Base-by-base conservation (phyloP, 2,113 vertebrate species). In the Todiramphus saurophagus region DNA sequence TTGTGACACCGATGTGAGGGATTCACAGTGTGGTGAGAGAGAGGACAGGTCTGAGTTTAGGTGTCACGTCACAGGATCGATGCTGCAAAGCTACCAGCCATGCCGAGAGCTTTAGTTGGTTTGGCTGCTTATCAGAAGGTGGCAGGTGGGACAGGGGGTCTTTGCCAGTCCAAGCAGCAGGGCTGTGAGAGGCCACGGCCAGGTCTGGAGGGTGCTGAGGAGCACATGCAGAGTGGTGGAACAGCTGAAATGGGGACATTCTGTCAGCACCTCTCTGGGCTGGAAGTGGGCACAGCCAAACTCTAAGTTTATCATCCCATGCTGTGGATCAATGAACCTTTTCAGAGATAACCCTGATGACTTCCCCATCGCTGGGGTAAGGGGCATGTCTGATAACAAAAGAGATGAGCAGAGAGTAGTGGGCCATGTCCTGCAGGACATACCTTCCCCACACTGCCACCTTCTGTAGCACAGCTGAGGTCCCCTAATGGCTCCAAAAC, bases 401-500 rank as follows among this genome's bases (percentile, higher is more conserved):
- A 62, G 46, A 41, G 31, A 51, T 0, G 1, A 73, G 59, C 13
- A 5, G 60, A 23, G 25, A 3, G 2, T 41, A 28, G 53, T 0
- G n/a, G 56, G 31, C 13, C 39, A 10, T 33, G 9, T 63, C 56
- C 60, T 44, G 56, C 75, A 39, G 82, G 82, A 44, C 10, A 24
- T 30, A 37, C 35, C 58, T 13, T 87, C 39, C 72, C 39, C 50
- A 72, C 13, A 31, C 16, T 28, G 11, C 28, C 46, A 16, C 56
- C 39, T 85, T 66, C 79, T 44, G 15, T 58, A 48, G 72, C 53
- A 48, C 27, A 18, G 35, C 2, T 9, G 15, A 62, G 19, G 9
- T 60, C 43, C 44, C 41, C 55, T 16, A 3, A 16, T 2, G 41
- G 39, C 62, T 87, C 46, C 66, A 87, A 51, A 93, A n/a, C 13